Percentiles rank a stretch among this genome's conserved stretches.
These are phyloP conservation scores for Diabrotica undecimpunctata DNA, from an alignment of 1,140 invertebrate genomes.

Conservation along the genomic window DNA sequence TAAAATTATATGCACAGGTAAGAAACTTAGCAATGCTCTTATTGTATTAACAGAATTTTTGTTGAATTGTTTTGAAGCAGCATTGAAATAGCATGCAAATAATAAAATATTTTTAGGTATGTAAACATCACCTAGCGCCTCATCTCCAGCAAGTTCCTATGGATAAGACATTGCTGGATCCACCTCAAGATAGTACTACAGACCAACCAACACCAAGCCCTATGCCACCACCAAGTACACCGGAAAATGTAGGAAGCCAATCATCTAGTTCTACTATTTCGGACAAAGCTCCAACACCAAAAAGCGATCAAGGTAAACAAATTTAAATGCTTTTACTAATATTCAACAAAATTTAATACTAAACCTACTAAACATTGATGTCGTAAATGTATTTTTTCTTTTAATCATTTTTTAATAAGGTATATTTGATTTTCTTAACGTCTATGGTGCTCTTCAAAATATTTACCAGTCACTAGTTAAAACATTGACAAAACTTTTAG, in stretches of 20 bases:
- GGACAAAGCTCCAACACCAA: slow-evolving; percentile 52
- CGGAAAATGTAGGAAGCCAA: slow-evolving; percentile 39
- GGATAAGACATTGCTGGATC: slow-evolving; percentile 77
- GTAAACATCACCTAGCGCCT: slow-evolving; percentile 74
- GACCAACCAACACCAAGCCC: slow-evolving; percentile 56
- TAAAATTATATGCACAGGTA: slow-evolving; percentile 83
- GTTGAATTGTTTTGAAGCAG: background rate
- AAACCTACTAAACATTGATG: no score
- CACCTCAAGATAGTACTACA: slow-evolving; percentile 46
- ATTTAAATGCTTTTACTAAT: no score
- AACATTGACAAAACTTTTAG: no score
- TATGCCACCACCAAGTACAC: slow-evolving; percentile 59
- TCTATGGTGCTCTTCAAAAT: no score
- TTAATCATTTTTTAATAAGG: no score
- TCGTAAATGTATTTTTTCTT: no score
- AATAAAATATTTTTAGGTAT: slow-evolving; percentile 45
- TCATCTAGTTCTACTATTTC: slow-evolving; percentile 32
- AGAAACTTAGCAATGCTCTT: slow-evolving; percentile 29
- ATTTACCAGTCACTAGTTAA: no score
- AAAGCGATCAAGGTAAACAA: slow-evolving; percentile 49
- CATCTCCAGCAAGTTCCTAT: slow-evolving; percentile 75
- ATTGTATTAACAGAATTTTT: background rate
- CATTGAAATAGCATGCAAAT: no score
- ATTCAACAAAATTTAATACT: no score
- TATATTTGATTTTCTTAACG: no score